Evolutionary conservation across 2,888 invertebrate genomes (phyloP), one percentile per base, ranked within the genome.

Genomic region (Eupithecia tripunctaria): DNA sequence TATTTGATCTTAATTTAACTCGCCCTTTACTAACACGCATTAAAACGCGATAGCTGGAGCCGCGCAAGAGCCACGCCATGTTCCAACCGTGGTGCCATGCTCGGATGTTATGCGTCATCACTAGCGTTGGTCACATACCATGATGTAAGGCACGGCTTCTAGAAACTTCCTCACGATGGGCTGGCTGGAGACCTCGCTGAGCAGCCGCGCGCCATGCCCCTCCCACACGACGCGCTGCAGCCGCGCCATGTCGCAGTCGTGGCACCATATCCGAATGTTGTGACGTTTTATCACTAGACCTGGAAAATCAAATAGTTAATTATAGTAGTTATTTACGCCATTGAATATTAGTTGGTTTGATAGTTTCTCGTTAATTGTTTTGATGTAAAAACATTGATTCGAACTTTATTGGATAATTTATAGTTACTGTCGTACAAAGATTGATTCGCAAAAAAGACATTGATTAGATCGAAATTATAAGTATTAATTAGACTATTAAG

Each of bases 261-360:
- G 98, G 83, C 98, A 98, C 99, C 99, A 99, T 94, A 98, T 98
- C 81, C 98, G 95, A 79, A 99, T 98, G 86, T 98, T 98, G 79
- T 98, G 97, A 73, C 97, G 96, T 84, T 97, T 97, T 83, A 98
- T 96, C 85, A 97, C 96, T 87, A 97, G 93, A 88, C 96, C 97
- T 97, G 90, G 15, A 64, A 59, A 32, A 68, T 12, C 43, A 64
- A n/a, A 36, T 29, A 14, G 21, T 18, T 36, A 1, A 1, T 25
- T 38, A 12, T 7, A 72, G n/a, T n/a, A n/a, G n/a, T n/a, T n/a
- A n/a, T n/a, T n/a, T n/a, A n/a, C n/a, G n/a, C n/a, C n/a, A n/a
- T n/a, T n/a, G n/a, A n/a, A n/a, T n/a, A n/a, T n/a, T n/a, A n/a
- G 27, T 15, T 38, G 51, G 7, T 47, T 47, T 8, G 1, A 0